Conservation (phyloP, 2,888 invertebrate species). For the Lamellibrachia satsuma region DNA sequence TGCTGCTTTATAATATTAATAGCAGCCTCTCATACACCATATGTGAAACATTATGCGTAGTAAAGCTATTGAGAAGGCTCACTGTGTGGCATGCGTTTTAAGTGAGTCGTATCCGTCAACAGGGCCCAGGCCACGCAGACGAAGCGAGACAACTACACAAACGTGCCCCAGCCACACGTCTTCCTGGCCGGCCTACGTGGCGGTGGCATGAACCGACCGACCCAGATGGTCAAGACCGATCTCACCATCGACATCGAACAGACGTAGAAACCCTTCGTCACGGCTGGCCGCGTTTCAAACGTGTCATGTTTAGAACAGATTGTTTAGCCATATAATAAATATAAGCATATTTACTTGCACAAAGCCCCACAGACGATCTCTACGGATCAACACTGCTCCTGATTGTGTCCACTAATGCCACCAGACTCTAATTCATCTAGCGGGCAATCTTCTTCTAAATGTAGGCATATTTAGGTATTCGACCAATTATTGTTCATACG, state of each 20-base stretch:
- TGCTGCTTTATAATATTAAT: too few relatives aligned
- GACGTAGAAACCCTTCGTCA: slow-evolving; percentile 37
- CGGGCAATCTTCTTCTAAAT: not conserved
- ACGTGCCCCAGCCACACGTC: slow-evolving; percentile 63
- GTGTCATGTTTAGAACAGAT: not conserved
- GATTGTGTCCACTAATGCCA: not conserved
- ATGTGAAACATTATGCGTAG: too few relatives aligned
- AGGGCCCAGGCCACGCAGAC: slow-evolving; percentile 64
- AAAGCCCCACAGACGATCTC: too few relatives aligned
- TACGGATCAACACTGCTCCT: not conserved
- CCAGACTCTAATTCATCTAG: not conserved
- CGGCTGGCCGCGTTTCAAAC: not conserved
- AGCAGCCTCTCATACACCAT: too few relatives aligned
- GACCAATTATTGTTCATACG: not conserved
- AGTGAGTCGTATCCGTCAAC: slow-evolving; percentile 37
- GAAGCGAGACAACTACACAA: slow-evolving; percentile 61
- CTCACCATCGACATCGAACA: slow-evolving; percentile 64
- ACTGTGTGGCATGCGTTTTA: too few relatives aligned
- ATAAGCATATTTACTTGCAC: not conserved
- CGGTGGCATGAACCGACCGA: slow-evolving; percentile 58
- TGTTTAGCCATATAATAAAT: not conserved
- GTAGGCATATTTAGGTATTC: not conserved
- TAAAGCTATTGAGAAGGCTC: too few relatives aligned
- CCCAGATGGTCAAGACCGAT: slow-evolving; percentile 63
- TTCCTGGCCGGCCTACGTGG: slow-evolving; percentile 65